Evolutionary conservation across 1,140 invertebrate species (phyloP), one percentile per base, ranked within the genome.

Genomic region (Acromyrmex heyeri): DNA sequence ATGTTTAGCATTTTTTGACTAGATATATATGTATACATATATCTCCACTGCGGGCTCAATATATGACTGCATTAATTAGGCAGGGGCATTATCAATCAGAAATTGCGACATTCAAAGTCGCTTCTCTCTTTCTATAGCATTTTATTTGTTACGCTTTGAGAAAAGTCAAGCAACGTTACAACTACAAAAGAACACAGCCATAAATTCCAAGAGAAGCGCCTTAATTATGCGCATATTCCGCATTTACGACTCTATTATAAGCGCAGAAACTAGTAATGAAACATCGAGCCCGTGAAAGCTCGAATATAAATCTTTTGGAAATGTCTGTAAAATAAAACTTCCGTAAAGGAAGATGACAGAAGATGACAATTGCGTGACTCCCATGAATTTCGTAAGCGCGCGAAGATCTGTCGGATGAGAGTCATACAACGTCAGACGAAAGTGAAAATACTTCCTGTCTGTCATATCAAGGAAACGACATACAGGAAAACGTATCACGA

Each of bases 401-500:
- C 7, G 30, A 1, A 7, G 16, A 34, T 30, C 21, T 14, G 21
- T 57, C 16, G 34, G 24, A 70, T 30, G 62, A 79, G 34, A 53
- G 61, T 21, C 30, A 10, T 12, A 44, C 38, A 53, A 67, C n/a
- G 12, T 50, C 61, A 34, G 38, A 79, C 30, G 57, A 90, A 89
- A 89, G 88, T 90, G 88, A 79, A 90, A 89, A 90, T 44, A 30
- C 14, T 27, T 18, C 48, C 78, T 30, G 64, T 34, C 7, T 53
- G 55, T 78, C 53, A 59, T 44, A 85, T 85, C 77, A 75, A 88
- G 87, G 53, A 87, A 87, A 87, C 21, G 34, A 44, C 50, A 21
- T n/a, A 65, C 64, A 27, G 27, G n/a, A 65, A 62, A 57, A 24
- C 12, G n/a, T 78, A 64, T 62, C 85, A 59, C 76, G 88, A 89